Evolutionary conservation across 2,888 invertebrate genomes (phyloP), one percentile per base, ranked within the genome.

Genomic region (Phyto melanocephala): DNA sequence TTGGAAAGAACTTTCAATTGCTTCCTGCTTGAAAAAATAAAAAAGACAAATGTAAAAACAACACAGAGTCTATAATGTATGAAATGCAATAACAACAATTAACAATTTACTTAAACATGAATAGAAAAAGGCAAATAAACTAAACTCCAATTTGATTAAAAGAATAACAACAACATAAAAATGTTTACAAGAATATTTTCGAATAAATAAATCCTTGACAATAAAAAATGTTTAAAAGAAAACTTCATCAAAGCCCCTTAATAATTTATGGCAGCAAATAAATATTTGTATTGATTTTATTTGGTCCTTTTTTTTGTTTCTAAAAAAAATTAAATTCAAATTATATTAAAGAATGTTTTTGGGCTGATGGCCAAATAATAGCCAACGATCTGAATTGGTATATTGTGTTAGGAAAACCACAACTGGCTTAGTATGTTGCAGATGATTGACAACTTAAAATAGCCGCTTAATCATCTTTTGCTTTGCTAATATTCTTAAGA

Each of bases 401-500:
- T 6, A 28, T 24, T 22, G n/a, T n/a, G n/a, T n/a, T 3, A 35
- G 40, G 42, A 17, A 33, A 47, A 50, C 56, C 63, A 63, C 58
- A 79, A 65, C 50, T 71, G 65, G 56, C 78, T 79, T 65, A 72
- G 71, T 20, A 50, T 65, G 20, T 79, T 50, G 58, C 33, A 37
- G 47, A 42, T 72, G 72, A 65, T 67, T 78, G 78, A 65, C 71
- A 63, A 52, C 22, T 40, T 17, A 7, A 68, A 77, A 52, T 68
- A 52, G 35, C 50, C 67, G 40, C 50, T 68, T 50, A 35, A 68
- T 52, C 40, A 67, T 50, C 28, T 76, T 40, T 52, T 11, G 17
- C 15, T 28, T 28, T 15, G 11, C 5, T 5, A 7, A 10, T 11
- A 15, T 22, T n/a, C 28, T 42, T 24, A 37, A 17, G 7, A 40